Conservation (phyloP, 2,113 vertebrate species). For the Corythaixoides concolor region DNA sequence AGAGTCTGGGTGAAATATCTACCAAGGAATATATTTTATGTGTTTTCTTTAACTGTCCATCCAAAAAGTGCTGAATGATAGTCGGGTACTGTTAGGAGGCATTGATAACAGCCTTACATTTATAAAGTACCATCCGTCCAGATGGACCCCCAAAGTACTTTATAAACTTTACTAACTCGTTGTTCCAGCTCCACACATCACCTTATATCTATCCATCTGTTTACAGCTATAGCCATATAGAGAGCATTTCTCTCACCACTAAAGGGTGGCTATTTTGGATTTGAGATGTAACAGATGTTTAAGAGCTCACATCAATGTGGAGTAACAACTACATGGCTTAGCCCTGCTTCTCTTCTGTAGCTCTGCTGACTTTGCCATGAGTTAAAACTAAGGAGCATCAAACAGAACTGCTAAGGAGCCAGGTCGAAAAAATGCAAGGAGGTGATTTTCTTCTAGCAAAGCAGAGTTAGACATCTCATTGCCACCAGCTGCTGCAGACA, state of each 20-base stretch:
- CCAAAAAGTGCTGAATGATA: conserved; percentile 27
- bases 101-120: conserved; percentile 21
- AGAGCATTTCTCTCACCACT: neutral
- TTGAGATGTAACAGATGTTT: neutral
- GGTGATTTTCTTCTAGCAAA: neutral
- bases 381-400: neutral
- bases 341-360: neutral
- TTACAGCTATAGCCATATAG: neutral
- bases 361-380: neutral
- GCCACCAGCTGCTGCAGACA: neutral
- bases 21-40: neutral
- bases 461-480: neutral
- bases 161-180: conserved; percentile 50
- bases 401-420: neutral
- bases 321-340: neutral
- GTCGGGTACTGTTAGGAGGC: neutral
- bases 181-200: conserved; percentile 16
- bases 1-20: conserved; percentile 42
- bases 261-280: neutral
- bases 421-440: neutral
- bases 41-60: conserved; percentile 55
- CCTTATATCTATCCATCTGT: conserved; percentile 42
- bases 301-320: neutral
- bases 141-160: conserved; percentile 27
- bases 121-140: conserved; percentile 17